phyloP scores from a whole-genome alignment of 2,113 vertebrate genomes.

The Microtus pennsylvanicus region DNA sequence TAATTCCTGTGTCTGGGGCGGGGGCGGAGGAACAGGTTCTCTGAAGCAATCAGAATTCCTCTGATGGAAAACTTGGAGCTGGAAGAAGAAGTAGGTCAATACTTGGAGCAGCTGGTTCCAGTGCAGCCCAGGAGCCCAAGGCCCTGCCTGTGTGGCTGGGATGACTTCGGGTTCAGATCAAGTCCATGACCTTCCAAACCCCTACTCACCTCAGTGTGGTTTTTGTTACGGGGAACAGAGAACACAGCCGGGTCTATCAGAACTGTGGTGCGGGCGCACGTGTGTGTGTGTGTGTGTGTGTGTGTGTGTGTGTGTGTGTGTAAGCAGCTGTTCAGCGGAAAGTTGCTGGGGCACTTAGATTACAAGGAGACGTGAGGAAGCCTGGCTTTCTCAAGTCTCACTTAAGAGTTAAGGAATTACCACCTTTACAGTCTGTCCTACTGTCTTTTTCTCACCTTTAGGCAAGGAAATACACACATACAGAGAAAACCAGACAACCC shows the following conservation, averaged over 20 bases:
- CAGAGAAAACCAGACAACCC: neutral
- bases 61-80: neutral
- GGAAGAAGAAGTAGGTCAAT: neutral
- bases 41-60: constrained; percentile 26
- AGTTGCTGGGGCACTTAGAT: neutral
- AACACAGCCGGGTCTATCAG: neutral
- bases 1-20: neutral
- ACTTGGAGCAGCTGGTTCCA: neutral
- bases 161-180: neutral
- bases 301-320: too few species aligned
- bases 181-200: neutral
- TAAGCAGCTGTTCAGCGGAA: neutral
- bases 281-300: too few species aligned
- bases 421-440: neutral
- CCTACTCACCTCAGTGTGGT: accelerated
- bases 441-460: neutral
- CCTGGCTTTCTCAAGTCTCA: neutral
- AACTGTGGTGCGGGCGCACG: neutral
- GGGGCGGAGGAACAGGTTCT: neutral
- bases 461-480: neutral
- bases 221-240: neutral
- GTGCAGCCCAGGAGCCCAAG: neutral
- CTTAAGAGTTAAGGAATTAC: neutral
- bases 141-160: neutral
- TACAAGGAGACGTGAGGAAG: neutral